Evolutionary conservation across 2,888 invertebrate species (phyloP).

Genomic region (Alloplasta piceator): DNA sequence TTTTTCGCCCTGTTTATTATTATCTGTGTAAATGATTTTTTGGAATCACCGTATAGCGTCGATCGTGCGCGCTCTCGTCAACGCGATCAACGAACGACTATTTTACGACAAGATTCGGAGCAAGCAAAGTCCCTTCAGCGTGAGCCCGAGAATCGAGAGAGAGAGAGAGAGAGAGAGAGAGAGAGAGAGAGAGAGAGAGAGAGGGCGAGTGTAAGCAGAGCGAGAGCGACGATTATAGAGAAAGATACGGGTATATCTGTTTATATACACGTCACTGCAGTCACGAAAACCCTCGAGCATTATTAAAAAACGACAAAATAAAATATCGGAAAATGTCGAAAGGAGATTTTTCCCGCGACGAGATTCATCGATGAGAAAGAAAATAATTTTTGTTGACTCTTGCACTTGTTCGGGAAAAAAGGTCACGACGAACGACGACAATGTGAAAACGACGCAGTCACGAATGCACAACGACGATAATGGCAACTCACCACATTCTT

Average conservation of each 20-base stretch:
- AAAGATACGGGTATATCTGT: background rate
- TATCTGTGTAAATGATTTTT: background rate
- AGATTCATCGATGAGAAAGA: no score
- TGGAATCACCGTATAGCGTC: slow-evolving; percentile 1
- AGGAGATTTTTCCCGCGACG: no score
- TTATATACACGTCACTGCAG: no score
- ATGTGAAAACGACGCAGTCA: slow-evolving; percentile 75
- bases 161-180: background rate
- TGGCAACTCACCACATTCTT: slow-evolving; percentile 73
- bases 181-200: background rate
- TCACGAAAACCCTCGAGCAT: no score
- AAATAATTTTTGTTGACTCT: no score
- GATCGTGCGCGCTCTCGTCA: background rate
- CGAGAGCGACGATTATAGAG: background rate
- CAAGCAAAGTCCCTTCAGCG: no score
- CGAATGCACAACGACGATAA: slow-evolving; percentile 70
- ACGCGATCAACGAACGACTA: slow-evolving; percentile 3
- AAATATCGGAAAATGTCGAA: background rate
- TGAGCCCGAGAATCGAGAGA: no score
- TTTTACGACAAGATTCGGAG: no score
- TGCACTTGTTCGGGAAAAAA: no score
- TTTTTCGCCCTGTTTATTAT: no score
- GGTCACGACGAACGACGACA: slow-evolving; percentile 69
- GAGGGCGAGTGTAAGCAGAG: background rate
- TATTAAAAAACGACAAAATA: background rate